These are phyloP conservation scores for Zaprionus ghesquierei DNA, from an alignment of 1,140 invertebrate genomes.

Conservation along the genomic window DNA sequence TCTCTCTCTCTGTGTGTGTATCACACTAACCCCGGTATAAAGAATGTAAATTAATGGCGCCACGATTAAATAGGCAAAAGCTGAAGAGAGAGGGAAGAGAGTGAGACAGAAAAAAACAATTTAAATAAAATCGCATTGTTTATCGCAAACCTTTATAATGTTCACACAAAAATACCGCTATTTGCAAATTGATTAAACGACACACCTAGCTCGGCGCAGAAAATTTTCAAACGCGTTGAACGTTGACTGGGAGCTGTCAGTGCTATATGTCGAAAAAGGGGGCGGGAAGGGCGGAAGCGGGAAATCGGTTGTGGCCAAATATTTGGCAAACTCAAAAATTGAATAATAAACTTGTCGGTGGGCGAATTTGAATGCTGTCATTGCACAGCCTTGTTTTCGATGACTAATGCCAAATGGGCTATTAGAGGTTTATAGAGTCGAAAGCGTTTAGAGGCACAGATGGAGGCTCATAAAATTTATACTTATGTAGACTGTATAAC, in stretches of 20 bases:
- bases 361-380: conserved; percentile 5
- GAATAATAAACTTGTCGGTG: conserved; percentile 39
- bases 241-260: conserved; percentile 11
- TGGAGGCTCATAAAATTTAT: not conserved
- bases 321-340: conserved; percentile 33
- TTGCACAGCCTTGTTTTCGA: not conserved
- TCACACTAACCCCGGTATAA: conserved; percentile 36
- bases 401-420: not conserved
- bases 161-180: conserved; percentile 30
- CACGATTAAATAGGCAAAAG: not conserved
- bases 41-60: conserved; percentile 26
- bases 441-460: not conserved
- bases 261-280: not conserved
- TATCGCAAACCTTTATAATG: conserved; percentile 54
- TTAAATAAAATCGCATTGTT: conserved; percentile 52
- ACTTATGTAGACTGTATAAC: not conserved
- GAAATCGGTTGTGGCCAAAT: not conserved
- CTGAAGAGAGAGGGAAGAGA: not conserved
- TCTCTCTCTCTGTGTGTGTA: not conserved
- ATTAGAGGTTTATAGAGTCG: not conserved
- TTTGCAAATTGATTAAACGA: conserved; percentile 54
- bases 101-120: conserved; percentile 23
- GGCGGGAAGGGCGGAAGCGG: not conserved
- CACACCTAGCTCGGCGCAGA: conserved; percentile 20
- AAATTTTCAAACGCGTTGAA: not conserved